Base-by-base conservation (phyloP, 1,140 invertebrate species). In the Ceratina japonica region DNA sequence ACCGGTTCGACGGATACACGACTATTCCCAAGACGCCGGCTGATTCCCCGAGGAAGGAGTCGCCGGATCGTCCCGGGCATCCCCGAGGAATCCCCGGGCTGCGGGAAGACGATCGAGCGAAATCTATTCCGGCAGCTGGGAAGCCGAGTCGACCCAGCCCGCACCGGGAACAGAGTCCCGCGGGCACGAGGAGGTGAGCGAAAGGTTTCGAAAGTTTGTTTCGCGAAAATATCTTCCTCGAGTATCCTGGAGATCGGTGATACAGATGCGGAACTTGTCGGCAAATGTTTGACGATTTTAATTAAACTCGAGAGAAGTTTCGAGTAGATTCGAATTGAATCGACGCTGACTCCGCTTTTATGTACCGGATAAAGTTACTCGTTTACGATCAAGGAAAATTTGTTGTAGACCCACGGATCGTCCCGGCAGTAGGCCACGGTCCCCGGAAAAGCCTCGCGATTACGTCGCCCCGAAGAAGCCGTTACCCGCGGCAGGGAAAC, bases 41-140 rank as follows among this genome's bases (percentile, higher is more conserved):
- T 7, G 85, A 87, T 65, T 84, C 81, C n/a, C 71, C 87, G 62
- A 79, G 54, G 22, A 86, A 84, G 78, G 81, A 56, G 7, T 88
- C 88, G n/a, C 87, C 88, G 4, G 89, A 90, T 8, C 75, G 82
- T 13, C 86, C 87, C 2, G 88, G 87, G 59, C 89, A 87, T 71
- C 87, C 89, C 2, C 87, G 85, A 7, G 90, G 87, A 69, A 91
- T 90, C 20, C 89, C 90, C 2, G 89, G 90, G 37, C 79, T 91
- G 8, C 82, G 90, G 44, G 88, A 91, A 12, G 88, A 91, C 62
- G 89, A 89, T 72, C 90, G 89, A 82, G 79, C 88, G 4, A 91
- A 89, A 72, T 63, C 84, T 74, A 83, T 87, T 68, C 87, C 89
- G 18, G 87, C 89, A 8, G 89, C 90, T 66, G 90, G 89, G 3